Evolutionary conservation across 1,140 invertebrate genomes (phyloP).

Genomic region (Heliconius hewitsoni): DNA sequence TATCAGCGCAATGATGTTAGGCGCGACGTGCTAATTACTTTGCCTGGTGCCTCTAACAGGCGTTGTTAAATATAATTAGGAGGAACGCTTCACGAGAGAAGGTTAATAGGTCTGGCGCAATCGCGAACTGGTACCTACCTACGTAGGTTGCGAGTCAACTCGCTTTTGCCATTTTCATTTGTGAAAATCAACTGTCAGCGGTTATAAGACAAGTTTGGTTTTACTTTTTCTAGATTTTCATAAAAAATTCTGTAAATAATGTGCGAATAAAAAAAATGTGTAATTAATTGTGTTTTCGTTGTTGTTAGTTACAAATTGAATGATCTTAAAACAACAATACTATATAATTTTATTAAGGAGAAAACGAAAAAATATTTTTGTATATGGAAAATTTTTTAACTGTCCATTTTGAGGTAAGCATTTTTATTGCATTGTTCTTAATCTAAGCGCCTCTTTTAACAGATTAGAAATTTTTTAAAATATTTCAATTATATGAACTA

Average conservation of each 20-base stretch:
- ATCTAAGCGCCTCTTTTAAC: too few relatives aligned
- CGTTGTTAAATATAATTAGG: constrained; percentile 29
- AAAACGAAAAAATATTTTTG: not conserved
- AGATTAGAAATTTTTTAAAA: too few relatives aligned
- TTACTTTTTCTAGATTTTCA: not conserved
- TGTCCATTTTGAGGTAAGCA: not conserved
- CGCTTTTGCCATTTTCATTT: not conserved
- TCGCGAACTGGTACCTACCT: constrained; percentile 5
- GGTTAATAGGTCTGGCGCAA: constrained; percentile 12
- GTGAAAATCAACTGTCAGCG: not conserved
- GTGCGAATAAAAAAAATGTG: not conserved
- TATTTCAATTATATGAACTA: too few relatives aligned
- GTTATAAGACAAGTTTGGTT: not conserved
- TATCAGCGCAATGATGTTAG: constrained; percentile 13
- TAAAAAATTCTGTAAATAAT: not conserved
- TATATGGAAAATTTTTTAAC: not conserved
- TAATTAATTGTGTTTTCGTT: not conserved
- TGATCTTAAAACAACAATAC: not conserved
- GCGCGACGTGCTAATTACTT: constrained; percentile 24
- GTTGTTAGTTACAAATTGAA: not conserved
- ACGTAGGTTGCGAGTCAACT: not conserved
- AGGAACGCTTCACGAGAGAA: constrained; percentile 5
- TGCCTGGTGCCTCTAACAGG: constrained; percentile 21
- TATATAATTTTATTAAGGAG: not conserved
- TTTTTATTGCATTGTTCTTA: not conserved